Conservation (phyloP, 2,113 vertebrate genomes). For the Motacilla alba region DNA sequence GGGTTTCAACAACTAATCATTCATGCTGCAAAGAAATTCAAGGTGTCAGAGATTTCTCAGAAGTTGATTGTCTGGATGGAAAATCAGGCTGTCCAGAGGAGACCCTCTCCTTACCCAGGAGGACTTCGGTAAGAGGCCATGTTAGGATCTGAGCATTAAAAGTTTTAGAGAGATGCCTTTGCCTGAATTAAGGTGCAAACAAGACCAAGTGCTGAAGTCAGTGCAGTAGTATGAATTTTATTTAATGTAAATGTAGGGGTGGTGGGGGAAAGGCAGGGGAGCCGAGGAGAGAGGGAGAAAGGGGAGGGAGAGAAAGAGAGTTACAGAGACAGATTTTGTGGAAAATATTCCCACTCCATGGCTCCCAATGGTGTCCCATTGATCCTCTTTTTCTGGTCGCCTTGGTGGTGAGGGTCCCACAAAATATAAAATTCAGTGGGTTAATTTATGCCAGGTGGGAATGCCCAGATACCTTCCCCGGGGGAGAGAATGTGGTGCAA, state of each 20-base stretch:
- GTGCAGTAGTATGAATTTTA: background rate
- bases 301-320: background rate
- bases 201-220: background rate
- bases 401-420: background rate
- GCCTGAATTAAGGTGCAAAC: background rate
- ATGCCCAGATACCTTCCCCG: background rate
- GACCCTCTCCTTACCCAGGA: background rate
- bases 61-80: background rate
- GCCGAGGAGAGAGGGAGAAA: background rate
- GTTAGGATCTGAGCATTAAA: background rate
- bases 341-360: background rate
- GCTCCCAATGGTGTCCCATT: background rate
- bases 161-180: background rate
- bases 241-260: background rate
- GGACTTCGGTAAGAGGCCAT: accelerated
- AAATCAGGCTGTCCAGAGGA: background rate
- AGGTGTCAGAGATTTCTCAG: background rate
- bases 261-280: accelerated
- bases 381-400: background rate
- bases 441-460: background rate
- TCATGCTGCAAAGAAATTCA: background rate
- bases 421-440: background rate
- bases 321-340: background rate
- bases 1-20: background rate
- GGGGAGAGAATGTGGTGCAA: no score